These are phyloP conservation scores for Bombus cullumanus DNA, from an alignment of 1,140 invertebrate genomes.

Conservation along the genomic window DNA sequence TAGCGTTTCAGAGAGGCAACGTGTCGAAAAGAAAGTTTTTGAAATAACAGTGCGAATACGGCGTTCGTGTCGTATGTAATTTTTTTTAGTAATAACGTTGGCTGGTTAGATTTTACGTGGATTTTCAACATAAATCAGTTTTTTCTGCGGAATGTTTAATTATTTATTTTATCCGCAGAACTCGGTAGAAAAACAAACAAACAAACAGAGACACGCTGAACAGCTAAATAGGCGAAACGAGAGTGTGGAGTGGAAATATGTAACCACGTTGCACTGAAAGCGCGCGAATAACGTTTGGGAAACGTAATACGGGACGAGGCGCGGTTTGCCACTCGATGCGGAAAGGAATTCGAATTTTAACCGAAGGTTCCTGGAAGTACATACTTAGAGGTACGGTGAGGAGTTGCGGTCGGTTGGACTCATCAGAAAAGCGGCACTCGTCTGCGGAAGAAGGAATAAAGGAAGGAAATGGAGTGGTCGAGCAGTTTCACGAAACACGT, in stretches of 20 bases:
- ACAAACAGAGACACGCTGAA: too few species aligned
- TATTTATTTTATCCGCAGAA: too few species aligned
- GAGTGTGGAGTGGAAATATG: neutral
- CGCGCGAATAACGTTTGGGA: neutral
- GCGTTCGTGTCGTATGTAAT: neutral
- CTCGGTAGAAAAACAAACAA: too few species aligned
- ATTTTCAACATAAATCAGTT: too few species aligned
- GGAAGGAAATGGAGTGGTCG: slow-evolving; percentile 29
- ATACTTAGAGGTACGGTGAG: neutral
- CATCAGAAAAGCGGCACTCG: slow-evolving; percentile 32
- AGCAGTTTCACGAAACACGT: slow-evolving; percentile 28
- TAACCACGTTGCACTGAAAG: neutral
- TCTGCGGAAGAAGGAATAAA: slow-evolving; percentile 42
- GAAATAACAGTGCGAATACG: neutral
- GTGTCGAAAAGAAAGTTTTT: neutral
- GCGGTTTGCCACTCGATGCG: neutral
- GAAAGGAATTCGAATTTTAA: slow-evolving; percentile 27
- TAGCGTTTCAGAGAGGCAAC: neutral
- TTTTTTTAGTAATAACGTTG: neutral
- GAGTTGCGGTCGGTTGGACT: slow-evolving; percentile 26
- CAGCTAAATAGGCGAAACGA: too few species aligned
- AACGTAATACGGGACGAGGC: neutral
- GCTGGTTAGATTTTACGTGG: too few species aligned
- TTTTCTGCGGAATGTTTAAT: too few species aligned
- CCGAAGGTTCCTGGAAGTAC: slow-evolving; percentile 32